Conservation (phyloP, 2,113 vertebrate genomes). For the Osmerus mordax region DNA sequence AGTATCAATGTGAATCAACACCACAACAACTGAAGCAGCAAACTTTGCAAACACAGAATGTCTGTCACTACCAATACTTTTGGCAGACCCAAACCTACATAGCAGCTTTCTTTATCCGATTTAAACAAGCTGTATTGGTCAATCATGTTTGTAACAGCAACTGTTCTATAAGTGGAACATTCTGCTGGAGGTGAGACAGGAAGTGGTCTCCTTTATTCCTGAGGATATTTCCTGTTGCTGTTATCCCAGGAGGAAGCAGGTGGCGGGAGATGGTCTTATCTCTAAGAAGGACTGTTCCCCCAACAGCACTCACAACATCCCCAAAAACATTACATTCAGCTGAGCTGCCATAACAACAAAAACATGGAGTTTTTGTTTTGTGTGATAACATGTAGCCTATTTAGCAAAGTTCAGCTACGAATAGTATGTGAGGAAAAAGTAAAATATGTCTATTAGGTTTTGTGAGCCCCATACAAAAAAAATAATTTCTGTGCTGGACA, state of each 20-base stretch:
- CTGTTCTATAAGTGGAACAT: conserved; percentile 15
- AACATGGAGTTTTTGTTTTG: background rate
- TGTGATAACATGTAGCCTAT: too few relatives aligned
- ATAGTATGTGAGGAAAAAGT: background rate
- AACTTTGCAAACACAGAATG: too few relatives aligned
- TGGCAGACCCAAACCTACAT: background rate
- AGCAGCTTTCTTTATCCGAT: background rate
- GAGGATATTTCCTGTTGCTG: conserved; percentile 34
- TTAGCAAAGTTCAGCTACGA: too few relatives aligned
- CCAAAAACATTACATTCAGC: background rate
- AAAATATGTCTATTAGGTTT: too few relatives aligned
- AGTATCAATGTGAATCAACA: too few relatives aligned
- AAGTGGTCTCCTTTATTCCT: conserved; percentile 36
- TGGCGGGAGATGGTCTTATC: conserved; percentile 29
- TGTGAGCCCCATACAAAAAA: too few relatives aligned
- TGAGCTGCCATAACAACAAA: background rate
- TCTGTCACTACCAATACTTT: too few relatives aligned
- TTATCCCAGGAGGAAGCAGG: conserved; percentile 41
- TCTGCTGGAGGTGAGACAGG: conserved; percentile 17
- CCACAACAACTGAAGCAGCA: too few relatives aligned
- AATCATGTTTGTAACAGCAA: background rate
- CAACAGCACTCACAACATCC: background rate
- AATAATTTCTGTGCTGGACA: too few relatives aligned
- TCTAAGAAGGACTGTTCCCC: conserved; percentile 15
- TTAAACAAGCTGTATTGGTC: background rate